Base-by-base conservation (phyloP, 2,888 invertebrate species). In the Drosophila helvetica region DNA sequence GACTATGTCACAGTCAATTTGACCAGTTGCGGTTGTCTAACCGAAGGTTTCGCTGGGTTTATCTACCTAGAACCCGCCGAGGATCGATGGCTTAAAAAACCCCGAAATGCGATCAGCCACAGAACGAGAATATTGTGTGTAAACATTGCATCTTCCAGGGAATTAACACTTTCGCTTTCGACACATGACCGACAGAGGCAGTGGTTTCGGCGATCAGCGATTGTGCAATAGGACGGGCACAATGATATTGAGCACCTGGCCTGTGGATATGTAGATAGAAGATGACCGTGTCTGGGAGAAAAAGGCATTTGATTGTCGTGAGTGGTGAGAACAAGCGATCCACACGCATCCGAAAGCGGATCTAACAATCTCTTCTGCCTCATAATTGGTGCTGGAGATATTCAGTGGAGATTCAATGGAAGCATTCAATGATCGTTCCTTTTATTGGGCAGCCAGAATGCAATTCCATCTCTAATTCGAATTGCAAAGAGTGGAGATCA, bases 121-220 rank as follows among this genome's bases (percentile, higher is more conserved):
- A 48, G 48, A 48, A 61, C 42, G 19, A 17, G 30, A 12, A 43
- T 38, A 55, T 69, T 77, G 66, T 79, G 58, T 64, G 61, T 52
- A 53, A 52, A 70, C 51, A 78, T 75, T 77, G 64, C 38, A 43
- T 52, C 58, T 78, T 80, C 65, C 76, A 54, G 67, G 57, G 77
- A 86, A 88, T 87, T 88, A 85, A 75, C 88, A 88, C 88, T 88
- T 85, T 88, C 87, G 55, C 17, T 85, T 76, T 76, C 55, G 8
- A 27, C 27, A 9, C 33, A 33, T 15, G 10, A 12, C 42, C 19
- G 27, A 64, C 22, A 50, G 55, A 64, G 58, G 51, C 62, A 73
- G 53, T 25, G 18, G 18, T 10, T 17, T 12, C 52, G 22, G n/a
- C n/a, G 38, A 27, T 57, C 38, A 38, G 12, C 15, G 38, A 4